Evolutionary conservation across 2,113 vertebrate species (phyloP).

Genomic region (Axis porcinus): DNA sequence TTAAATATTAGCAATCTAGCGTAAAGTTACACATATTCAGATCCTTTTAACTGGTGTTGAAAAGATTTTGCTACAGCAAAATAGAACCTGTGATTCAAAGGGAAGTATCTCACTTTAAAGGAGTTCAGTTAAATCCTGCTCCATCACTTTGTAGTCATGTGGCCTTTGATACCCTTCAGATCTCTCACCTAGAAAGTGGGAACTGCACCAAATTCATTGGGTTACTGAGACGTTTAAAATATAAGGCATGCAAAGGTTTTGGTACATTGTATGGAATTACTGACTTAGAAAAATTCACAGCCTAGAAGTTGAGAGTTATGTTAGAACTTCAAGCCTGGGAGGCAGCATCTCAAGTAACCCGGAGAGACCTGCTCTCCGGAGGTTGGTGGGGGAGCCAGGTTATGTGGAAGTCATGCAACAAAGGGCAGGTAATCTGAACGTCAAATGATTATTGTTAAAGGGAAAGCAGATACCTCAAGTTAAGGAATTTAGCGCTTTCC

Average conservation of each 20-base stretch:
- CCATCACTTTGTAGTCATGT: not conserved
- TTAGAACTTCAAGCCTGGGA: not conserved
- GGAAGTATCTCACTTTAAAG: not conserved
- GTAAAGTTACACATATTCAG: not conserved
- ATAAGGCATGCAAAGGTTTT: not conserved
- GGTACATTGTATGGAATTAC: not conserved
- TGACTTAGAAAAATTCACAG: not conserved
- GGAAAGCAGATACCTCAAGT: not conserved
- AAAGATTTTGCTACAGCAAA: not conserved
- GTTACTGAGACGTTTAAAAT: not conserved
- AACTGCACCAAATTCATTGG: fast-evolving
- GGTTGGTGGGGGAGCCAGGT: not conserved
- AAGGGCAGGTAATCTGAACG: not conserved
- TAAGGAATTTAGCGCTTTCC: not conserved
- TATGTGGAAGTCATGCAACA: not conserved
- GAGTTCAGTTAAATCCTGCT: not conserved
- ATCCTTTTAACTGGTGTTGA: not conserved
- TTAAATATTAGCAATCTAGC: not conserved
- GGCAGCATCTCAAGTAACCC: not conserved
- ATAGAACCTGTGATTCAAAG: not conserved
- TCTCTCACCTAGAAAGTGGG: no score
- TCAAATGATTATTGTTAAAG: not conserved
- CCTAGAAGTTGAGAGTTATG: not conserved
- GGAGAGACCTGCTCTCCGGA: not conserved
- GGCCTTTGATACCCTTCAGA: not conserved